Base-by-base conservation (phyloP, 2,113 vertebrate genomes). In the Campylomormyrus tamandua region DNA sequence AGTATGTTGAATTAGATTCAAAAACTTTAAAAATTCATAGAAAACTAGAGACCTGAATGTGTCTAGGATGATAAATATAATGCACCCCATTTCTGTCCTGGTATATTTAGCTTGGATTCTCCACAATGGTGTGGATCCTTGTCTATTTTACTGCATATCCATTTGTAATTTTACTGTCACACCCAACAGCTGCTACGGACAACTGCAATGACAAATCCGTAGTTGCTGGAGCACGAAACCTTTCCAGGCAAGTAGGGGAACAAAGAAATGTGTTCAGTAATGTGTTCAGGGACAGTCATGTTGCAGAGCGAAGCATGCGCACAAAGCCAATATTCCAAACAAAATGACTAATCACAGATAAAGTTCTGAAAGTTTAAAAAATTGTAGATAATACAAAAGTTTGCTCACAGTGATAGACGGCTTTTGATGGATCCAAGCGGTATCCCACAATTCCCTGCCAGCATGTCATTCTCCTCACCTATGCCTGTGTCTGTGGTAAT, bases 401-500 rank as follows among this genome's bases (percentile, higher is more conserved):
- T 70, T 70, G 74, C 74, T 80, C 9, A 49, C 3, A 50, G 45
- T 6, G 48, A 86, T 6, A 42, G 8, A 15, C 7, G 31, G 48
- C 83, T 27, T 49, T 86, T 50, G 10, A 49, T 15, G 10, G 50
- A 86, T 27, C 45, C 45, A n/a, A 87, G 10, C 8, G 42, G 35
- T 83, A 70, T 48, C 10, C 24, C 77, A 39, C 50, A 89, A 17
- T 24, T n/a, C 27, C 27, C 19, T 35, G 74, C 13, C 3, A 1
- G 62, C 62, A 11, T 58, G 49, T 35, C 50, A 27, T 0, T 42
- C 48, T 39, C 31, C 46, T 89, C 24, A 3, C 39, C 58, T 90
- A 24, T 84, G 48, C 89, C 80, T 85, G 49, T 70, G 80, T 89
- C 83, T 91, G 89, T 89, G 90, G 92, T 87, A 91, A 91, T 91